Evolutionary conservation across 2,113 vertebrate genomes (phyloP).

Genomic region (Himantopus leucocephalus): DNA sequence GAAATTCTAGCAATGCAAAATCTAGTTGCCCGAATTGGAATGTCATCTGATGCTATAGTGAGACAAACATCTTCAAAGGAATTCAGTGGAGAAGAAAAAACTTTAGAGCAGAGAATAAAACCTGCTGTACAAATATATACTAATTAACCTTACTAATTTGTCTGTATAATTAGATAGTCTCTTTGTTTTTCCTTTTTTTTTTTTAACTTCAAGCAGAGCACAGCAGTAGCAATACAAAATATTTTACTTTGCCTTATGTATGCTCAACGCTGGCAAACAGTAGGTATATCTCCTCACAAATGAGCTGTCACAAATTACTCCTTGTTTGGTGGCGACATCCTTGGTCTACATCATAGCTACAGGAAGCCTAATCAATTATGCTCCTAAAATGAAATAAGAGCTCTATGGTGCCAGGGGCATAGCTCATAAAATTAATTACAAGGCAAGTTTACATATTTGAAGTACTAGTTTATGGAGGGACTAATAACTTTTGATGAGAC

Average conservation of each 20-base stretch:
- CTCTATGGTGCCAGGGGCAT: constrained; percentile 45
- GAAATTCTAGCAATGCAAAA: neutral
- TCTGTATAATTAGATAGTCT: neutral
- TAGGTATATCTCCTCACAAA: constrained; percentile 27
- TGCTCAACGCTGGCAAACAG: neutral
- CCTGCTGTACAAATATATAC: neutral
- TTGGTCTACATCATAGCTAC: constrained; percentile 46
- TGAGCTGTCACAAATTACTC: constrained; percentile 57
- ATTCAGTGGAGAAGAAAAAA: neutral
- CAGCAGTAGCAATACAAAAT: constrained; percentile 12
- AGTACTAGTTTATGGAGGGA: constrained; percentile 59
- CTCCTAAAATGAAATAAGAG: constrained; percentile 64
- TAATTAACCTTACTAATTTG: constrained; percentile 16
- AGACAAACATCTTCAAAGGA: neutral
- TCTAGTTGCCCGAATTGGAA: neutral
- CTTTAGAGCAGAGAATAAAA: neutral
- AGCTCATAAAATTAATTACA: constrained; percentile 70
- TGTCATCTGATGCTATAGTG: neutral
- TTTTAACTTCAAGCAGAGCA: neutral
- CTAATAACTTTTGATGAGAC: constrained; percentile 63
- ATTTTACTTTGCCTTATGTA: constrained; percentile 4
- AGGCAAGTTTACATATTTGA: constrained; percentile 66
- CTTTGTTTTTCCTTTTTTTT: neutral
- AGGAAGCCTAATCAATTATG: constrained; percentile 60
- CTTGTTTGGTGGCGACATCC: constrained; percentile 38